phyloP scores from a whole-genome alignment of 2,113 vertebrate genomes.

The Gavialis gangeticus region DNA sequence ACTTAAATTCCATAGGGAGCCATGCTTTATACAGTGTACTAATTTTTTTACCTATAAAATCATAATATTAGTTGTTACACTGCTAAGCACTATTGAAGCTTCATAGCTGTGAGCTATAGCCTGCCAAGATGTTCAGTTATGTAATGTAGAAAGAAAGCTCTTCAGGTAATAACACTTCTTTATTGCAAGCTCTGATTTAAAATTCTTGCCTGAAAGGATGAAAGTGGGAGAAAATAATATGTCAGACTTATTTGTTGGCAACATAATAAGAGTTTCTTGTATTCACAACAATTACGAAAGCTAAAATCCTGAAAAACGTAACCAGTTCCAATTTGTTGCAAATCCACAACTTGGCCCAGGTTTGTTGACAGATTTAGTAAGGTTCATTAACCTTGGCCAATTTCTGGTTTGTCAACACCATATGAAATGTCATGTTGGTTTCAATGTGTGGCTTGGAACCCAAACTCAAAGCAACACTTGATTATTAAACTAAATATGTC shows the following conservation, averaged over 20 bases:
- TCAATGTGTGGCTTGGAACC: not conserved
- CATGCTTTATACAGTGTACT: no score
- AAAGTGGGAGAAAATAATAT: not conserved
- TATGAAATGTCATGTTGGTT: not conserved
- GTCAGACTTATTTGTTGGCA: not conserved
- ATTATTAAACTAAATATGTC: not conserved
- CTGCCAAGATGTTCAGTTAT: not conserved
- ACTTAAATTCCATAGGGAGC: no score
- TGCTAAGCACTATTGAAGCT: not conserved
- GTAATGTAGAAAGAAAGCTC: not conserved
- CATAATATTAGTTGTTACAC: not conserved
- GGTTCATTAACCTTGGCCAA: not conserved
- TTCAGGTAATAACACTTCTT: rapidly evolving
- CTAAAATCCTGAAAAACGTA: not conserved
- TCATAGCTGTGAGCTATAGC: not conserved
- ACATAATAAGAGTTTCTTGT: not conserved
- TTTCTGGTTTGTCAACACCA: not conserved
- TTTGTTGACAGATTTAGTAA: not conserved
- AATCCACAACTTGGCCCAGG: not conserved
- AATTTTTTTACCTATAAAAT: no score
- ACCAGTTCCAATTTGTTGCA: not conserved
- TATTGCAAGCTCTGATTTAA: not conserved
- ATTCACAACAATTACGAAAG: not conserved
- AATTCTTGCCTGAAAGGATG: not conserved
- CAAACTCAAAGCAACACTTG: rapidly evolving